phyloP scores from a whole-genome alignment of 2,113 vertebrate species.

The Syngnathoides biaculeatus region DNA sequence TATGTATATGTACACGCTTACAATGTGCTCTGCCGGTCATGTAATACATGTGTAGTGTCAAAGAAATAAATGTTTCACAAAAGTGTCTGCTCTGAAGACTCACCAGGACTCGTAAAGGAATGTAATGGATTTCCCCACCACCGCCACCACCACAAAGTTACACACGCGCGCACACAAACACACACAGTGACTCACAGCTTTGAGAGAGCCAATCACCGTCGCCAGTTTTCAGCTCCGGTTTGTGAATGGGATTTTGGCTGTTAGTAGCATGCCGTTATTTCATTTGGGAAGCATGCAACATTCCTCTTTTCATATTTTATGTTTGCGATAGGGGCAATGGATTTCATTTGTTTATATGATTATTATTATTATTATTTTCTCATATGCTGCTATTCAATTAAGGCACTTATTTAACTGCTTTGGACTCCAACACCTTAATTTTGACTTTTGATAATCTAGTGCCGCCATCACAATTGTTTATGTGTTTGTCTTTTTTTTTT shows the following conservation, averaged over 20 bases:
- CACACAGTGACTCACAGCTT: constrained; percentile 36
- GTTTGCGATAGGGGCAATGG: neutral
- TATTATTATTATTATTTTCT: neutral
- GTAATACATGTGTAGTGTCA: constrained; percentile 2
- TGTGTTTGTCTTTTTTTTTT: constrained; percentile 4
- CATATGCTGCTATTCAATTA: neutral
- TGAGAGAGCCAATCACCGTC: constrained; percentile 58
- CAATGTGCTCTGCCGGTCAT: neutral
- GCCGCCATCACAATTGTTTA: neutral
- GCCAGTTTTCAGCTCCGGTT: constrained; percentile 57
- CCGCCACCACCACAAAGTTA: constrained; percentile 16
- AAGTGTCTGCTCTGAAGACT: constrained; percentile 20
- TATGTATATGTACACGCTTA: constrained; percentile 6
- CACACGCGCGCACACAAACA: constrained; percentile 25
- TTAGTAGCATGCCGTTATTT: constrained; percentile 39
- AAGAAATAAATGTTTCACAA: constrained; percentile 28
- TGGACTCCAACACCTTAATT: neutral
- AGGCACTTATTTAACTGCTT: neutral
- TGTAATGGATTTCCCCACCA: constrained; percentile 15
- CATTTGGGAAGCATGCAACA: constrained; percentile 7
- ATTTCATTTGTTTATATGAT: neutral
- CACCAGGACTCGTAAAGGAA: constrained; percentile 25
- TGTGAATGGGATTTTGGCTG: constrained; percentile 65
- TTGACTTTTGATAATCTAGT: neutral
- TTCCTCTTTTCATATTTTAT: neutral